Base-by-base conservation (phyloP, 2,888 invertebrate genomes). In the Nebria brevicollis region DNA sequence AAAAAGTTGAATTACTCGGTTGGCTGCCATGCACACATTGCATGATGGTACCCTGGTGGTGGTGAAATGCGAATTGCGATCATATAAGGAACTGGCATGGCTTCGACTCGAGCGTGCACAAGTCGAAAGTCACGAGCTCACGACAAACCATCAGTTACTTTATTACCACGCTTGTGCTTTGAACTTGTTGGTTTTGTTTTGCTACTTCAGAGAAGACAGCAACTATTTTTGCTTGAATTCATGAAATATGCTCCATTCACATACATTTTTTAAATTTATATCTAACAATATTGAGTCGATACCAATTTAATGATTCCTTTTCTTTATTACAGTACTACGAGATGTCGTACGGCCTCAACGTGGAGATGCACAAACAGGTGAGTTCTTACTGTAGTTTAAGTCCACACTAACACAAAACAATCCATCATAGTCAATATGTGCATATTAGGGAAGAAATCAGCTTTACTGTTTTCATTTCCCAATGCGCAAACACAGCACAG, bases 321-420 rank as follows among this genome's bases (percentile, higher is more conserved):
- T 90, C 90, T 92, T 87, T 91, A 90, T 95, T 95, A 88, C 95
- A 97, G 97, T 98, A 97, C 91, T 97, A 97, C 92, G 98, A 98
- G 93, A 97, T 98, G 97, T 97, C 97, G 78, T 97, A 97, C 90
- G 97, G 97, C 85, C 93, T 98, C 89, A 97, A 97, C 91, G 97
- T 97, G 88, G 98, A 98, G 92, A 97, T 98, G 96, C 97, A 97
- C 91, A 98, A 98, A 93, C 97, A 98, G 95, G 96, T 96, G 91
- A 92, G 94, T 86, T n/a, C 11, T 77, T 77, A 54, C n/a, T 41
- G n/a, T 64, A 20, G 54, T 10, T 75, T 25, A 54, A 26, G 20
- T 25, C 4, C 65, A 1, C 54, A 54, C 54, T 54, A 8, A 8
- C 13, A 54, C 54, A 54, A 54, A 54, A 54, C 54, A 54, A 54